Evolutionary conservation across 2,888 invertebrate genomes (phyloP).

Genomic region (Julus scandinavius): DNA sequence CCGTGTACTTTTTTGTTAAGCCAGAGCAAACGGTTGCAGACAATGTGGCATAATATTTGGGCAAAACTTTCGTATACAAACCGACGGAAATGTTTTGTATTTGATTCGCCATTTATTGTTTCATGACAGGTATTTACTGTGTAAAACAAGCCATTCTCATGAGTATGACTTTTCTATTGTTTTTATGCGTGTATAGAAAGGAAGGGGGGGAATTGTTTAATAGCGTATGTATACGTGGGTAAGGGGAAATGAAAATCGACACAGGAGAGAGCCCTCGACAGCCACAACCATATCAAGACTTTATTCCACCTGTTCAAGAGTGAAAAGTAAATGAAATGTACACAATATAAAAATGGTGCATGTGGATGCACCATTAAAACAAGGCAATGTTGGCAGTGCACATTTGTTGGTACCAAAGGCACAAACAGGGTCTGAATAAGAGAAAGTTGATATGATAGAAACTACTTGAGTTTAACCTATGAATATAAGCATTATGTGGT

Average conservation of each 20-base stretch:
- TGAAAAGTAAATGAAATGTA: neutral
- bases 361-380: neutral
- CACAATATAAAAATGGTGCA: neutral
- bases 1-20: neutral
- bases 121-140: conserved; percentile 48
- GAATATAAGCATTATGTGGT: neutral
- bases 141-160: conserved; percentile 38
- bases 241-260: conserved; percentile 39
- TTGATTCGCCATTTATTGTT: conserved; percentile 47
- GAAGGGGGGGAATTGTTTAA: conserved; percentile 11
- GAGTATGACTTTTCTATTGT: conserved; percentile 6
- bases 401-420: neutral
- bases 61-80: neutral
- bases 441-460: neutral
- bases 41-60: conserved; percentile 14
- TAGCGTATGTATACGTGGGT: neutral
- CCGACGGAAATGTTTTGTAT: conserved; percentile 48
- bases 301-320: conserved; percentile 29
- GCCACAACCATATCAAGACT: neutral
- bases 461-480: neutral
- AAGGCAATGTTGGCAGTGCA: neutral
- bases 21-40: neutral
- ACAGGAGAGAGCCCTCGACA: neutral
- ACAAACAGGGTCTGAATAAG: neutral
- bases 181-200: conserved; percentile 31